Percentiles rank a stretch among this genome's conserved stretches.
phyloP scores from a whole-genome alignment of 2,113 vertebrate genomes.

The Psilopsiagon aymara region DNA sequence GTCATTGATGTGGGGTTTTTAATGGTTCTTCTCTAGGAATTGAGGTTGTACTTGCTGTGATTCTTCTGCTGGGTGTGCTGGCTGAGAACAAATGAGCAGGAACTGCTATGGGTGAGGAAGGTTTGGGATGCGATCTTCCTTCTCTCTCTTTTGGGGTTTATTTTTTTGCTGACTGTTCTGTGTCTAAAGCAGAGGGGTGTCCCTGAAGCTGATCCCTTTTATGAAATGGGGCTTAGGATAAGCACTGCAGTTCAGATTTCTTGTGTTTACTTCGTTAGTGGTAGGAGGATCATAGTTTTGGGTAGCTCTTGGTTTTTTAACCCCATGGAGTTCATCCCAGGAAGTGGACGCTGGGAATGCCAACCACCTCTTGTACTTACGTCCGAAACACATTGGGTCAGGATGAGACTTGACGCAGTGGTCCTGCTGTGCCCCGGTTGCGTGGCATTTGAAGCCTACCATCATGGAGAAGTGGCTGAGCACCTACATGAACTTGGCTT shows the following conservation, averaged over 20 bases:
- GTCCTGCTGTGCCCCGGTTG: not conserved
- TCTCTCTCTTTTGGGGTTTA: not conserved
- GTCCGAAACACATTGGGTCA: not conserved
- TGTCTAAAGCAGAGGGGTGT: not conserved
- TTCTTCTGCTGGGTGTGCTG: not conserved
- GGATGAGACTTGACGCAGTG: not conserved
- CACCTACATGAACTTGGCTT: not conserved
- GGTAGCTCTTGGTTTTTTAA: not conserved
- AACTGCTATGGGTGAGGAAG: not conserved
- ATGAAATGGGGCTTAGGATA: not conserved
- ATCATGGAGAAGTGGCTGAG: not conserved
- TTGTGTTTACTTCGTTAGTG: not conserved
- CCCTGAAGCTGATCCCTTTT: not conserved
- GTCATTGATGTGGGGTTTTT: not conserved
- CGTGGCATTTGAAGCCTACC: not conserved
- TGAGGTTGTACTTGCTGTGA: not conserved
- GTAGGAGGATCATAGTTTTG: not conserved
- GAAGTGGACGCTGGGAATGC: not conserved
- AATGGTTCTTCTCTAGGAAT: not conserved
- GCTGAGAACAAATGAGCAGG: not conserved
- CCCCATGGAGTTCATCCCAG: not conserved
- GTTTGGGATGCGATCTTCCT: not conserved
- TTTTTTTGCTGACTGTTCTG: not conserved
- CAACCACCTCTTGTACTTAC: not conserved
- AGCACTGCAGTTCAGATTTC: not conserved